Base-by-base conservation (phyloP, 2,113 vertebrate species). In the Prunella fulvescens region DNA sequence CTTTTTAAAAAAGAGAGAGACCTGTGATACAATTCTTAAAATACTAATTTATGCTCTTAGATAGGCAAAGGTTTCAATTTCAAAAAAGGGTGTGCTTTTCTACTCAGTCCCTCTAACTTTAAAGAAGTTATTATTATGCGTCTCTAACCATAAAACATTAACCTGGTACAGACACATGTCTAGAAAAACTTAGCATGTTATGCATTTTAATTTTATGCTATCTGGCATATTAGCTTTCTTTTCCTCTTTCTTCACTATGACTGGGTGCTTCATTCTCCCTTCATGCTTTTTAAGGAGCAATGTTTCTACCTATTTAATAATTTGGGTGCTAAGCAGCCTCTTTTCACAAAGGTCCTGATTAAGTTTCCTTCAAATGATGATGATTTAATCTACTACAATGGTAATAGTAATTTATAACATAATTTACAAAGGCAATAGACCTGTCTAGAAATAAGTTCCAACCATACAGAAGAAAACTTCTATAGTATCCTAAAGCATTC, bases 161-260 rank as follows among this genome's bases (percentile, higher is more conserved):
- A 24, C 7, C 45, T 19, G 24, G 3, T 77, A 44, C 11, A 44
- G 26, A 60, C 3, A 1, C 7, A 14, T 1, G 2, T n/a, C 24
- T 39, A 39, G 37, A 90, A 84, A 91, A 86, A n/a, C 37, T 37
- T 60, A 19, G 19, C 10, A 64, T 35, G 10, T 28, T 37, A 57
- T 12, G 6, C 9, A 58, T 29, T 50, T 76, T 50, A 11, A 35
- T 42, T 76, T 42, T 86, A 37, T 67, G 6, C 17, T 66, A 6
- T 58, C 35, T 44, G 44, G 20, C 4, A 11, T 16, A 35, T 58
- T 76, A 76, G 5, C 4, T 61, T 69, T 45, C 6, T 70, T 83
- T 85, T 65, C 20, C 50, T 70, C 4, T 42, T 15, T n/a, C 24
- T 88, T 61, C 42, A 37, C 16, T 61, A 12, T 13, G 9, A 6